Evolutionary conservation across 2,113 vertebrate genomes (phyloP).

Genomic region (Tetrax tetrax): DNA sequence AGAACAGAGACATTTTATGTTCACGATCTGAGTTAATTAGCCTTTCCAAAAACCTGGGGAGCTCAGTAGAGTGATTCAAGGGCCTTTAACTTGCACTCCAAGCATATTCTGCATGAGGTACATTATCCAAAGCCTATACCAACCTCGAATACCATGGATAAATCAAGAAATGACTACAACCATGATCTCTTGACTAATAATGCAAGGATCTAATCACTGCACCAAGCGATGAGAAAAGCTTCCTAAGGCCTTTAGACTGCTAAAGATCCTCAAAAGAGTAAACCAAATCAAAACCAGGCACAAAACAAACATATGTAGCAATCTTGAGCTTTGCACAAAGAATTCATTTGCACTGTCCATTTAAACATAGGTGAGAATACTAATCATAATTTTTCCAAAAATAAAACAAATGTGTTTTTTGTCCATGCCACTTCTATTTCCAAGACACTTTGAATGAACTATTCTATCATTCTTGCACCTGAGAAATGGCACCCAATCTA

Average conservation of each 20-base stretch:
- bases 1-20: not conserved
- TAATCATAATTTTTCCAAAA: not conserved
- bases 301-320: not conserved
- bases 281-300: not conserved
- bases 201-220: not conserved
- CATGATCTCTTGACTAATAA: not conserved
- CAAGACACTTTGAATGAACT: not conserved
- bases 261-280: not conserved
- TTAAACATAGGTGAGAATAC: not conserved
- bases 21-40: not conserved
- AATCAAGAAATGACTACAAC: not conserved
- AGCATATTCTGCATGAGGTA: not conserved
- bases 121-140: not conserved
- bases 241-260: not conserved
- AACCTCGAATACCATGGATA: not conserved
- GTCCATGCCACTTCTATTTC: not conserved
- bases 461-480: not conserved
- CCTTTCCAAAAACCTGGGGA: not conserved
- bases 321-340: not conserved
- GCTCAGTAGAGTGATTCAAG: not conserved
- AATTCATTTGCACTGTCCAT: not conserved
- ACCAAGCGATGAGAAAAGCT: not conserved
- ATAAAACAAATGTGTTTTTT: not conserved
- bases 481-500: not conserved
- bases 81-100: not conserved